Evolutionary conservation across 2,113 vertebrate species (phyloP).

Genomic region (Rutilus rutilus): DNA sequence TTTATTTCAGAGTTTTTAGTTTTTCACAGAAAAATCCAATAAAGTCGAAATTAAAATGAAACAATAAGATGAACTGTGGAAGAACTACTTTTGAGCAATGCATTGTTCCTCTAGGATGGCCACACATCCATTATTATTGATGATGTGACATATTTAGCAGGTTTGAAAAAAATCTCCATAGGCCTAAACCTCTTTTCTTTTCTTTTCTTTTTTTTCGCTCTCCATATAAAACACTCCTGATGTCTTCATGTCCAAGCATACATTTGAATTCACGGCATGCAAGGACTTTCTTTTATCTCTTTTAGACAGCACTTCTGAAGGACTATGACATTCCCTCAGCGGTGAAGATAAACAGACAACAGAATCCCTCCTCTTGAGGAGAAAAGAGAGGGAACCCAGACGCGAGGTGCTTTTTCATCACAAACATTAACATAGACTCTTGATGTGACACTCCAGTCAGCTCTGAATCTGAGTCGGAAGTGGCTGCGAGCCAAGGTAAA

Average conservation of each 20-base stretch:
- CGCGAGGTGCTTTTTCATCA: neutral
- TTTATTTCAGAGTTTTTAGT: neutral
- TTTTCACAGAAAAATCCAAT: neutral
- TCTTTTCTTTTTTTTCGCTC: neutral
- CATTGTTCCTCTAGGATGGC: neutral
- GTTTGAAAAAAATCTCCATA: neutral
- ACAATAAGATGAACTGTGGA: neutral
- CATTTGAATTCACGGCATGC: slow-evolving; percentile 44
- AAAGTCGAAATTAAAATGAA: neutral
- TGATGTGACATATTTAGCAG: neutral
- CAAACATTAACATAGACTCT: slow-evolving; percentile 52
- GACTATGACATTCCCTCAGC: slow-evolving; percentile 41
- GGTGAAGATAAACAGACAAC: slow-evolving; percentile 50
- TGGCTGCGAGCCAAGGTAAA: slow-evolving; percentile 54
- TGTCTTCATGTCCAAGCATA: slow-evolving; percentile 28
- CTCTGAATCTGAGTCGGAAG: slow-evolving; percentile 54
- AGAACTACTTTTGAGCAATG: neutral
- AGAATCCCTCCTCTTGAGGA: slow-evolving; percentile 42
- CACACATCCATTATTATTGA: neutral
- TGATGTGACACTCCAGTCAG: slow-evolving; percentile 58
- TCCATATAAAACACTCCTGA: neutral
- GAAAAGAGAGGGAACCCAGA: slow-evolving; percentile 24
- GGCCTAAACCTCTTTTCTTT: neutral
- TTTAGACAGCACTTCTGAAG: slow-evolving; percentile 49
- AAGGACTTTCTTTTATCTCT: slow-evolving; percentile 40